Evolutionary conservation across 2,113 vertebrate species (phyloP).

Genomic region (Mungos mungo): DNA sequence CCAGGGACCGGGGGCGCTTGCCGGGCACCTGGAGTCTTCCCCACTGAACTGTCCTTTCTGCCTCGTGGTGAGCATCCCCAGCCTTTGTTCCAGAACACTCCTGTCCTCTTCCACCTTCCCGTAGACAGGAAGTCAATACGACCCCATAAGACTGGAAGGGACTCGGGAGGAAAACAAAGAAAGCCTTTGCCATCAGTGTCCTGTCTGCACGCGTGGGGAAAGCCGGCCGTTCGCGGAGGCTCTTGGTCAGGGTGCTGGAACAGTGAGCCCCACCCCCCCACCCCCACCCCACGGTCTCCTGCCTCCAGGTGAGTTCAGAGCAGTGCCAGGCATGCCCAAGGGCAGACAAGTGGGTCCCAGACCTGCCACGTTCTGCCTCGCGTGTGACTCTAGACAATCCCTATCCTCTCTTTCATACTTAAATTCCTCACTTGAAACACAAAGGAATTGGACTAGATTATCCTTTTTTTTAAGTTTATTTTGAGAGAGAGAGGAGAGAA

Average conservation of each 20-base stretch:
- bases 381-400: fast-evolving
- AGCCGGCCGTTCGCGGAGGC: neutral
- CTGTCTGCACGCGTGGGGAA: neutral
- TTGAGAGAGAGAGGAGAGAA: too few relatives aligned
- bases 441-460: neutral
- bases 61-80: neutral
- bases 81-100: neutral
- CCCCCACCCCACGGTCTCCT: fast-evolving
- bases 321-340: too few relatives aligned
- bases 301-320: neutral
- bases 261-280: too few relatives aligned
- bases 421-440: neutral
- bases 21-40: neutral
- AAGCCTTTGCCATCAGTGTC: neutral
- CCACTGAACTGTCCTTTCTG: neutral
- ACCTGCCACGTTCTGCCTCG: fast-evolving
- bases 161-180: neutral
- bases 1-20: neutral
- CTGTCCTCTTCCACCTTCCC: neutral
- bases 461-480: neutral
- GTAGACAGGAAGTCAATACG: neutral
- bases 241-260: neutral
- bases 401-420: neutral
- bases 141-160: neutral
- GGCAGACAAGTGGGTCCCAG: neutral